Evolutionary conservation across 1,140 invertebrate genomes (phyloP), one percentile per base, ranked within the genome.

Genomic region (Ladona fulva): DNA sequence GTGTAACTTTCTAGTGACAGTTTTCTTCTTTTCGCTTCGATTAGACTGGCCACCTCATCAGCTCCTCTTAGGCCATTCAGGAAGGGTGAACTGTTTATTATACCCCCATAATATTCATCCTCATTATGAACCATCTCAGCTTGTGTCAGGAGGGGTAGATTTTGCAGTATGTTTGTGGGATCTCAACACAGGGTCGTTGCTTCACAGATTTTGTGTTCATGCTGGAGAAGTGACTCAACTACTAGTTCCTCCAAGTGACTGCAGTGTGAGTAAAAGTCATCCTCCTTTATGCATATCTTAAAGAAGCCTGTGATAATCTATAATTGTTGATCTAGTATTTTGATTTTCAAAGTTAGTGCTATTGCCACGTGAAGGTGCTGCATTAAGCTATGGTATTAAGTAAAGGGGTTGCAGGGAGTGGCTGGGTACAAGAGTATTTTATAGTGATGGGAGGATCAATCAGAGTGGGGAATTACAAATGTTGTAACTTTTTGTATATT

Each of bases 111-210:
- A 97, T 83, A 91, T 96, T 19, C 92, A 97, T 83, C 86, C 90
- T n/a, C 91, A 97, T 78, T 99, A 99, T 84, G 97, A 99, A 83
- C 92, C 94, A 78, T 88, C 92, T 6, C 92, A 96, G 85, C 86
- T 99, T 16, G 90, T 99, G 0, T 99, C 97, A 0, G 98, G 98
- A 24, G 97, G 97, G 1, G 94, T 97, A 19, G 98, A 99, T 85
- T 99, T 99, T 85, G 96, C 97, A 0, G 96, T 99, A 6, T 97
- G 95, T 82, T 86, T 99, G 0, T 99, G 98, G 98, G 97, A 99
- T 85, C 88, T 99, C 77, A 95, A 95, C 82, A 92, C 92, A 74
- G 97, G 97, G 12, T 91, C 90, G 0, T 86, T 97, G 74, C 85
- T 99, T 29, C 96, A 99, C 85, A 90, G 96, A 10, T 99, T 99